Base-by-base conservation (phyloP, 2,888 invertebrate genomes). In the Xestia ashworthii region DNA sequence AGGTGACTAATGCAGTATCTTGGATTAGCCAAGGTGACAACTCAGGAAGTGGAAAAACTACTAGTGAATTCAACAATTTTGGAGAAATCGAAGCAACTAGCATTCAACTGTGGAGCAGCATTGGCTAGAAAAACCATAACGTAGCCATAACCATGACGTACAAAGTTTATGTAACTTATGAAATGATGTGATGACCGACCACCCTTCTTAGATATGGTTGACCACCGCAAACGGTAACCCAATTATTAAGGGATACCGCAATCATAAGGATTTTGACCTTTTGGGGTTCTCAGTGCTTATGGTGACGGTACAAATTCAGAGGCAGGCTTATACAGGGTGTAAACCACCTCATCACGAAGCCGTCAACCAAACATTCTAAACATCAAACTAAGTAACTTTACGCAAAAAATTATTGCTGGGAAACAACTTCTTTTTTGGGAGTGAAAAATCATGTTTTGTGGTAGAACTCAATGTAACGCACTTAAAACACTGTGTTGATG, bases 171-270 rank as follows among this genome's bases (percentile, higher is more conserved):
- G 46, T 16, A 22, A 19, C 11, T 44, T 44, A 44, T 44, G 16
- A 70, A 77, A 70, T 78, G 50, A 67, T 38, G 19, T 60, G 50
- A 25, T 22, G 44, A 60, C 38, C 38, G 6, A 46, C 53, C 9
- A 62, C 22, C 14, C 25, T 22, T 3, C 38, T n/a, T 62, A 53
- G 48, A 46, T 48, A 50, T 8, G 62, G 38, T 12, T 53, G 60
- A 48, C 53, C 38, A 64, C 77, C 71, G 53, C 53, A 78, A 79
- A 71, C 46, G 38, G 14, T 53, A 53, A 70, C 46, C 38, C 38
- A 79, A 70, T 79, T 70, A 62, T 22, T 79, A 11, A 70, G 22
- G 14, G 79, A 46, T 38, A 70, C 44, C 16, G 4, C 53, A 70
- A 53, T 70, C 25, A 79, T 1, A 25, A 46, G 16, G 22, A 64